These are phyloP conservation scores for Panthera leo DNA, from an alignment of 2,113 vertebrate species.

Conservation along the genomic window DNA sequence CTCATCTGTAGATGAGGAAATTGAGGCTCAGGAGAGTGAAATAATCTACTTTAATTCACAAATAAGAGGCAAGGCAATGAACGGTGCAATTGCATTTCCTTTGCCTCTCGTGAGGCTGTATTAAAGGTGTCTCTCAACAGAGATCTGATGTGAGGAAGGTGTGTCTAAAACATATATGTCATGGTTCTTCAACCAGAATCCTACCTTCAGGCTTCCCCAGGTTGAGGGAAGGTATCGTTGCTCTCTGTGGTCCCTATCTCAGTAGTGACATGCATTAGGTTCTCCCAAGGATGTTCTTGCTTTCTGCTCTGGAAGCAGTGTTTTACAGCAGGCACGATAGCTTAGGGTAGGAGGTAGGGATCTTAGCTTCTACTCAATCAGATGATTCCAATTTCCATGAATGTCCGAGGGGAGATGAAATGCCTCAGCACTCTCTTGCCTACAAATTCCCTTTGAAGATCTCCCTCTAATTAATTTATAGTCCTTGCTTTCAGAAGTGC, in stretches of 20 bases:
- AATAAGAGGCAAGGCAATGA: not conserved
- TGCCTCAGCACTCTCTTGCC: not conserved
- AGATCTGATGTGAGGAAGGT: not conserved
- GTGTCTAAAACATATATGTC: not conserved
- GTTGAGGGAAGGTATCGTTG: not conserved
- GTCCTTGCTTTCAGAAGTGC: conserved; percentile 7
- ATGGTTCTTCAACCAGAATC: not conserved
- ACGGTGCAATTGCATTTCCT: not conserved
- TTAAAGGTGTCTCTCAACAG: not conserved
- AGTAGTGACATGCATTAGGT: not conserved
- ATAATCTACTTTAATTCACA: not conserved
- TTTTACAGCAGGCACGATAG: not conserved
- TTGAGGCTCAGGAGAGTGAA: not conserved
- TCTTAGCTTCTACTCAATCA: not conserved
- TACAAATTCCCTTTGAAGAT: not conserved
- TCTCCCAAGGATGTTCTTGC: not conserved
- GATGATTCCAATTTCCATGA: not conserved
- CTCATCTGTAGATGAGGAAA: not conserved
- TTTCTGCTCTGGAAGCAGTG: not conserved
- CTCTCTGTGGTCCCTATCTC: not conserved
- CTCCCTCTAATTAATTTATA: not conserved
- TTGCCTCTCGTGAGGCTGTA: not conserved
- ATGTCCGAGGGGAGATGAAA: not conserved
- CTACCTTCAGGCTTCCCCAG: not conserved
- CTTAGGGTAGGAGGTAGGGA: not conserved